A percentile compares a stretch with the other conserved stretches of the same genome.
phyloP scores from a whole-genome alignment of 2,888 invertebrate species.

The Acanthacorydalis orientalis region DNA sequence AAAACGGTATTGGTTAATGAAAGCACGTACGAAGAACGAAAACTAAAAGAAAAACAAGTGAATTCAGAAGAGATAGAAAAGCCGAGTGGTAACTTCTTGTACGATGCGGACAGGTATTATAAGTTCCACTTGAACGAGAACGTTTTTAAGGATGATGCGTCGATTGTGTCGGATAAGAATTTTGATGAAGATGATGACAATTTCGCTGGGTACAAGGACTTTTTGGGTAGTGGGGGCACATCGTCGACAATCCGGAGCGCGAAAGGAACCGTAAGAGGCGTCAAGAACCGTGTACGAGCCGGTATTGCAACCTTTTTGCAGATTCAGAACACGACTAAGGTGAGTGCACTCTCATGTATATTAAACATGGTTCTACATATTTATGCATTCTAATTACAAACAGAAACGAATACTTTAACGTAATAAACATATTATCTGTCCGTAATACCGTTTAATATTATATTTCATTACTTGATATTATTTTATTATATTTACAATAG shows the following conservation, averaged over 20 bases:
- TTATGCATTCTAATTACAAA: no score
- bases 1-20: conserved; percentile 29
- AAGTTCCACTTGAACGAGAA: conserved; percentile 70
- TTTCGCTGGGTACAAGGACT: conserved; percentile 66
- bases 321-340: conserved; percentile 46
- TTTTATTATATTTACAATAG: no score
- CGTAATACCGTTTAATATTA: no score
- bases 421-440: no score
- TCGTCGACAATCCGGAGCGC: conserved; percentile 75
- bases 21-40: conserved; percentile 49
- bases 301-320: conserved; percentile 91
- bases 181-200: conserved; percentile 38
- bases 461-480: no score
- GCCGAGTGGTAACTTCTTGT: conserved; percentile 36
- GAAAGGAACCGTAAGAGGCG: conserved; percentile 84
- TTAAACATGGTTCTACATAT: no score
- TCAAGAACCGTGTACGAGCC: conserved; percentile 84
- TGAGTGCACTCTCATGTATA: background rate
- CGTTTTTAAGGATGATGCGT: conserved; percentile 29
- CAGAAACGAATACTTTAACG: no score
- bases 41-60: conserved; percentile 29
- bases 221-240: conserved; percentile 39
- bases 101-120: conserved; percentile 64
- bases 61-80: conserved; percentile 28
- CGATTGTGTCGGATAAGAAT: conserved; percentile 21